These are phyloP conservation scores for Malacoctenus gilli DNA, from an alignment of 2,797 vertebrate species.

Conservation along the genomic window DNA sequence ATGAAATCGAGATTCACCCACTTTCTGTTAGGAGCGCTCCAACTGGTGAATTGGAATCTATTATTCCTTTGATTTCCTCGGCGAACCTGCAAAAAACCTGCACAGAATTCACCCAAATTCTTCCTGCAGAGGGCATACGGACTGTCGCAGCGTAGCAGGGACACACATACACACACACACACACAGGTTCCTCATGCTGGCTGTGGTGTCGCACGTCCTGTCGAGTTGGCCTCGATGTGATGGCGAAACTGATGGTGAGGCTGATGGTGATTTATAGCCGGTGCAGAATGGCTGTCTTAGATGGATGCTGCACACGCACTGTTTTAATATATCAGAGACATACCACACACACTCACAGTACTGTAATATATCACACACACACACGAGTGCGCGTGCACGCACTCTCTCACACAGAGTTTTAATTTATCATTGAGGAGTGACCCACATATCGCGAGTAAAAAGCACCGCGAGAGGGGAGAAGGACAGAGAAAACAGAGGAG, in stretches of 20 bases:
- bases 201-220: constrained; percentile 41
- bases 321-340: constrained; percentile 72
- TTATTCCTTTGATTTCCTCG: no score
- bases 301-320: constrained; percentile 67
- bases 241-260: constrained; percentile 26
- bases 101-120: no score
- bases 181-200: constrained; percentile 19
- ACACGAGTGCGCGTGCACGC: constrained; percentile 15
- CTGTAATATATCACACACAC: constrained; percentile 18
- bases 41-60: no score
- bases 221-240: constrained; percentile 58
- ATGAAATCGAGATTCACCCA: background rate
- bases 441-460: constrained; percentile 74
- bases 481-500: constrained; percentile 31
- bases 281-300: constrained; percentile 52
- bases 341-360: constrained; percentile 47
- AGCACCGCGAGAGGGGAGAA: constrained; percentile 23
- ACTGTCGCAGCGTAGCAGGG: background rate
- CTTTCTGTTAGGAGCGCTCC: background rate
- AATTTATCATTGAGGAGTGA: constrained; percentile 75
- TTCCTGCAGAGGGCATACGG: no score
- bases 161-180: constrained; percentile 3
- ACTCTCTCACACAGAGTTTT: constrained; percentile 57
- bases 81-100: no score
- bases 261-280: constrained; percentile 66